Evolutionary conservation across 1,140 invertebrate species (phyloP).

Genomic region (Antheraea pernyi): DNA sequence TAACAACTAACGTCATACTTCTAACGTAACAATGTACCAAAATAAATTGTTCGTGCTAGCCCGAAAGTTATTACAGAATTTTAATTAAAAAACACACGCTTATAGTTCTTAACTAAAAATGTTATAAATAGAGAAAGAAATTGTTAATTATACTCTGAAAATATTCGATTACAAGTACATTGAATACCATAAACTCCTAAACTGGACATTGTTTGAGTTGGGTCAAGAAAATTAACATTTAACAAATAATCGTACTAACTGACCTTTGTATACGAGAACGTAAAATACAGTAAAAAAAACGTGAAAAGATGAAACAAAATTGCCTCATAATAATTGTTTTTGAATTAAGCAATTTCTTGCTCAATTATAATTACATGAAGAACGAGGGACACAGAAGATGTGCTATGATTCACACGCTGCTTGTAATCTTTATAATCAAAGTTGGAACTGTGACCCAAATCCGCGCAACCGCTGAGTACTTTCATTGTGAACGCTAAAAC

Average conservation of each 20-base stretch:
- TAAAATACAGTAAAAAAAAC: not conserved
- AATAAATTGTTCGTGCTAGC: not conserved
- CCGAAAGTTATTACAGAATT: not conserved
- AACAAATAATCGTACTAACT: not conserved
- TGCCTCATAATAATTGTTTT: not conserved
- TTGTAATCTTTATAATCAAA: conserved; percentile 76
- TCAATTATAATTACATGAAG: not conserved
- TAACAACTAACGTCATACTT: not conserved
- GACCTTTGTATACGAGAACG: not conserved
- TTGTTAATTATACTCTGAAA: too few relatives aligned
- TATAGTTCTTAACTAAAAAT: too few relatives aligned
- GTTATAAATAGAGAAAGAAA: too few relatives aligned
- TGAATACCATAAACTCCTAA: too few relatives aligned
- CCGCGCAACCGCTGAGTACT: conserved; percentile 69
- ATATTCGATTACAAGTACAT: too few relatives aligned
- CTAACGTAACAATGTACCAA: not conserved
- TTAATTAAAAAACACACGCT: not conserved
- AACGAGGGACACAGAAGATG: conserved; percentile 53
- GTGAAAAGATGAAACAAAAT: not conserved
- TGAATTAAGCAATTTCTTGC: not conserved
- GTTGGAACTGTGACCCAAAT: conserved; percentile 74
- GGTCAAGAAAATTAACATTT: too few relatives aligned
- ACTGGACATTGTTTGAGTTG: not conserved
- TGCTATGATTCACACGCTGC: conserved; percentile 68
- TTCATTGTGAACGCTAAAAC: conserved; percentile 73